phyloP scores from a whole-genome alignment of 2,113 vertebrate species.

The Chionis minor region DNA sequence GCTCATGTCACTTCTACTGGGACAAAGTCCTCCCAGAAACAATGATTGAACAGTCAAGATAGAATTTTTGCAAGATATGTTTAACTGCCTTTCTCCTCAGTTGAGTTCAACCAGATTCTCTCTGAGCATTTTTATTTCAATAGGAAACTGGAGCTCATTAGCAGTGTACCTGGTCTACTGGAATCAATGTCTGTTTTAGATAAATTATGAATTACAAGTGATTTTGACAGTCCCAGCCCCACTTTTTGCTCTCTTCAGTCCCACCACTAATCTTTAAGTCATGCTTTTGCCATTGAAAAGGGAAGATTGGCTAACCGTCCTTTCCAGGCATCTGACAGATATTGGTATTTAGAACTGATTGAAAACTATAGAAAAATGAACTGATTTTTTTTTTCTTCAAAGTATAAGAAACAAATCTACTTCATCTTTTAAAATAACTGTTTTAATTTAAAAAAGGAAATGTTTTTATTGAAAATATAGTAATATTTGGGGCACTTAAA shows the following conservation, averaged over 20 bases:
- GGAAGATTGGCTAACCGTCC: background rate
- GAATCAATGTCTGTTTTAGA: background rate
- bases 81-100: background rate
- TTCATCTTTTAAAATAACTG: background rate
- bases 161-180: background rate
- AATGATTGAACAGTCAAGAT: background rate
- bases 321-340: conserved; percentile 38
- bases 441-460: background rate
- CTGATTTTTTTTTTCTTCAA: background rate
- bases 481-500: background rate
- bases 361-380: background rate
- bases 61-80: background rate
- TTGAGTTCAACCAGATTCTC: background rate
- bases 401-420: background rate
- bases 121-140: background rate
- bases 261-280: background rate
- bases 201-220: background rate
- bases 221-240: background rate
- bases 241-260: background rate
- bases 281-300: background rate
- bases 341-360: conserved; percentile 63
- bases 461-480: background rate
- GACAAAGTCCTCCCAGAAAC: background rate
- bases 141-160: background rate
- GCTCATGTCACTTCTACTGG: background rate